Conservation (phyloP, 1,140 invertebrate species). For the Radopholus similis region DNA sequence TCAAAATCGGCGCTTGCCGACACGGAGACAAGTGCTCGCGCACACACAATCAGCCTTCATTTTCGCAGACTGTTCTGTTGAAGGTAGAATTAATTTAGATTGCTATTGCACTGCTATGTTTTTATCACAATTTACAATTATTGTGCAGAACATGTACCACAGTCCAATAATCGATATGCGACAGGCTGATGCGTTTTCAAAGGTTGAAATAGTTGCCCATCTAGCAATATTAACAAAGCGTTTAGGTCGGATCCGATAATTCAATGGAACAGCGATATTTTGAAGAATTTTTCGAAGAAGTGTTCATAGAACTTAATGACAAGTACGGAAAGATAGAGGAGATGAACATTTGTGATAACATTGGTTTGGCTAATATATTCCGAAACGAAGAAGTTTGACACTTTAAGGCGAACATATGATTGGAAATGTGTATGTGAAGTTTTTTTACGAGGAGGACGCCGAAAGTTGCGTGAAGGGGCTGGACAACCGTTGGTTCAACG, state of each 20-base stretch:
- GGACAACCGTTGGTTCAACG: conserved; percentile 95
- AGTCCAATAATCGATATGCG: conserved; percentile 52
- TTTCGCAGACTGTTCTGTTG: conserved; percentile 70
- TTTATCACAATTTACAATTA: too few species aligned
- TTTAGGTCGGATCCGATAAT: conserved; percentile 72
- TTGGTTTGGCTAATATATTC: conserved; percentile 66
- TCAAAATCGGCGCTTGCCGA: conserved; percentile 89
- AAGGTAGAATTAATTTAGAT: too few species aligned
- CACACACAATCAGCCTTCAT: conserved; percentile 97
- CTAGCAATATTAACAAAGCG: too few species aligned
- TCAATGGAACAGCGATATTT: conserved; percentile 98
- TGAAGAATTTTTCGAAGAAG: conserved; percentile 98
- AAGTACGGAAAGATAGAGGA: conserved; percentile 80
- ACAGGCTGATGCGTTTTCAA: conserved; percentile 53
- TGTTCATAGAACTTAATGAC: conserved; percentile 61
- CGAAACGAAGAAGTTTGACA: not conserved
- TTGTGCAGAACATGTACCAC: conserved; percentile 55
- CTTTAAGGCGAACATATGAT: conserved; percentile 72
- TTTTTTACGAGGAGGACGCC: conserved; percentile 94
- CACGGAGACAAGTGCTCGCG: conserved; percentile 96
- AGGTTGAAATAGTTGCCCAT: too few species aligned
- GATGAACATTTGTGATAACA: conserved; percentile 99
- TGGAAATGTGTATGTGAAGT: conserved; percentile 66
- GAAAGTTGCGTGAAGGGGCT: conserved; percentile 91
- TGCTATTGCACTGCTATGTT: too few species aligned